Base-by-base conservation (phyloP, 2,888 invertebrate genomes). In the Mystacides longicornis region DNA sequence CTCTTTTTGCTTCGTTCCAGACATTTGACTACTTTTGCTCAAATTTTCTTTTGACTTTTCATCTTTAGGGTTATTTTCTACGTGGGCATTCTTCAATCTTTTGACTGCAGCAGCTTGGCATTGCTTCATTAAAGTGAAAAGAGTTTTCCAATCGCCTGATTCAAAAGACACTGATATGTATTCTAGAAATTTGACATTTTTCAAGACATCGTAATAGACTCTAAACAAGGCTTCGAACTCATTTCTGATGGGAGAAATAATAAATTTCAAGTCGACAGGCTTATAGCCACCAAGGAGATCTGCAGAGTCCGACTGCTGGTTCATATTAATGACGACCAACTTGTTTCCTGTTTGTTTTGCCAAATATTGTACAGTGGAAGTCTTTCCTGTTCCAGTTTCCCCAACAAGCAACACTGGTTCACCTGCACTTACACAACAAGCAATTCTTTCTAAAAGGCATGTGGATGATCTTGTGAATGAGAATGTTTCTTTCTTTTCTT, bases 371-470 rank as follows among this genome's bases (percentile, higher is more conserved):
- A 99, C 84, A 0, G 91, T 85, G 1, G 94, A 92, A 0, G 99
- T 99, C 77, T 99, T 99, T 0, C 99, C 99, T 0, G 95, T 96
- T 48, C 99, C 99, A 0, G 99, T 99, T 75, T 99, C 99, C 23
- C 99, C 99, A 0, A 98, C 96, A 4, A 99, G 75, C 3, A 99
- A 74, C 1, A 97, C 90, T 0, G 98, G 93, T 68, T 99, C 98
- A 49, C 83, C 83, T 50, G 87, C 81, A 1, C 75, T 76, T 0
- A 97, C 83, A 66, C 93, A 91, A 59, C 89, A 88, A 19, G 92
- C 86, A 51, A 99, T 85, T 21, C 88, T 81, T 73, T 99, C 99
- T 42, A 99, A 71, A 48, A 95, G 77, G 66, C 86, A 85, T 0
- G 87, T 81, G 0, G 93, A 84, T 54, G 87, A 85, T 31, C 89